Evolutionary conservation across 2,113 vertebrate species (phyloP).

Genomic region (Struthidea cinerea): DNA sequence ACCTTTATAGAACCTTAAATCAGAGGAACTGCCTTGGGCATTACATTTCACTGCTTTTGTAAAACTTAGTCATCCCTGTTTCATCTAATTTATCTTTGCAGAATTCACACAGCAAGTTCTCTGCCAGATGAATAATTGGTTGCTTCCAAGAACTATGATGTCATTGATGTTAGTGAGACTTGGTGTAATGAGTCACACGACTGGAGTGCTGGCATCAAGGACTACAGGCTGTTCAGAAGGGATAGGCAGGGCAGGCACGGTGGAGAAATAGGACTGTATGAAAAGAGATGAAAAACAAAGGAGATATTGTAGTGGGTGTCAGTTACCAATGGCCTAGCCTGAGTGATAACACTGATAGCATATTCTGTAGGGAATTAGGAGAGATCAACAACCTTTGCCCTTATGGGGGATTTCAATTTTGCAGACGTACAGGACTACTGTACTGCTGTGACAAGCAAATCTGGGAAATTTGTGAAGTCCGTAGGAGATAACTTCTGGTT

Average conservation of each 20-base stretch:
- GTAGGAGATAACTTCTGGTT: not conserved
- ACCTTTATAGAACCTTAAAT: not conserved
- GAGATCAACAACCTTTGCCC: not conserved
- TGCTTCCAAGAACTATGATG: not conserved
- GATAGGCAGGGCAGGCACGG: fast-evolving
- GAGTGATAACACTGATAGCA: no score
- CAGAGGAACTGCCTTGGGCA: not conserved
- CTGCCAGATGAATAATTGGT: not conserved
- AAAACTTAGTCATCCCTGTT: not conserved
- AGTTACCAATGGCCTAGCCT: not conserved
- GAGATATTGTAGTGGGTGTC: no score
- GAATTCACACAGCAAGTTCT: not conserved
- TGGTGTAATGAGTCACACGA: fast-evolving
- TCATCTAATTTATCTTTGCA: not conserved
- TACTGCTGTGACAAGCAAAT: not conserved
- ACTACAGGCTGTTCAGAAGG: not conserved
- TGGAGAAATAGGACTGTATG: not conserved
- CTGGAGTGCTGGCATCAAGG: not conserved
- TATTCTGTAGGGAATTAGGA: not conserved
- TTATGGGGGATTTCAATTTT: not conserved
- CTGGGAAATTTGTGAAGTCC: not conserved
- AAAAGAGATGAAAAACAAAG: not conserved
- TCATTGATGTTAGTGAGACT: not conserved
- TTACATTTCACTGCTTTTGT: not conserved
- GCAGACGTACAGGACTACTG: not conserved